Percentiles rank a stretch among this genome's conserved stretches.
These are phyloP conservation scores for Babyrousa celebensis DNA, from an alignment of 2,797 vertebrate species.

Conservation along the genomic window DNA sequence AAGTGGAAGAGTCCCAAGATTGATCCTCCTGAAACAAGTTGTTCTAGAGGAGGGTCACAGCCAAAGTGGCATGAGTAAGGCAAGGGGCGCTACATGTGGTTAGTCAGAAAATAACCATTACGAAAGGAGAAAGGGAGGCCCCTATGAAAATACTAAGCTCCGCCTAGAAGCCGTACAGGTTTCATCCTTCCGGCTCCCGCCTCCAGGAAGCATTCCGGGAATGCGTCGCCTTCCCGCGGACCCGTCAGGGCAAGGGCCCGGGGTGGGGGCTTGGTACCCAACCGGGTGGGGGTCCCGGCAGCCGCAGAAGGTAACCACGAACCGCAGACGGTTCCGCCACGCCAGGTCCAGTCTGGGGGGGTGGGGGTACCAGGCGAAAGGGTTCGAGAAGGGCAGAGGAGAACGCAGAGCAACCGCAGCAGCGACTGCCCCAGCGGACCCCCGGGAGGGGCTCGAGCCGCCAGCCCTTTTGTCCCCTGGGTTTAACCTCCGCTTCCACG, in stretches of 20 bases:
- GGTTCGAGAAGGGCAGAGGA: accelerated
- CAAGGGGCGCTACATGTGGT: accelerated
- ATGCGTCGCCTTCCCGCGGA: not conserved
- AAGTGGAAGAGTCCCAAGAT: not conserved
- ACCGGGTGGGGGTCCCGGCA: too few species aligned
- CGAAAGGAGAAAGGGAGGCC: not conserved
- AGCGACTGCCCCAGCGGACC: not conserved
- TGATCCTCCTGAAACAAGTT: not conserved
- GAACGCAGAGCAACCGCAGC: not conserved
- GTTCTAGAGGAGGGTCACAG: not conserved
- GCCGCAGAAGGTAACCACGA: not conserved
- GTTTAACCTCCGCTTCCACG: accelerated
- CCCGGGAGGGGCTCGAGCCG: accelerated
- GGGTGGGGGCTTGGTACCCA: too few species aligned
- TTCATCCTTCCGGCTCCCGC: accelerated
- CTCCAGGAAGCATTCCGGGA: not conserved
- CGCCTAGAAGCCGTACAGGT: accelerated
- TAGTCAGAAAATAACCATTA: not conserved
- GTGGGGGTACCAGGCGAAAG: too few species aligned
- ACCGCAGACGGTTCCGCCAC: too few species aligned
- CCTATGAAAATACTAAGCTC: accelerated
- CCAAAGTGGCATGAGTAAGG: not conserved
- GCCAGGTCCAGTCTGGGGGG: accelerated
- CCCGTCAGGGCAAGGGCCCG: not conserved
- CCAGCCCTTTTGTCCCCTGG: not conserved